Evolutionary conservation across 2,113 vertebrate species (phyloP), one percentile per base, ranked within the genome.

Genomic region (Myodes glareolus): DNA sequence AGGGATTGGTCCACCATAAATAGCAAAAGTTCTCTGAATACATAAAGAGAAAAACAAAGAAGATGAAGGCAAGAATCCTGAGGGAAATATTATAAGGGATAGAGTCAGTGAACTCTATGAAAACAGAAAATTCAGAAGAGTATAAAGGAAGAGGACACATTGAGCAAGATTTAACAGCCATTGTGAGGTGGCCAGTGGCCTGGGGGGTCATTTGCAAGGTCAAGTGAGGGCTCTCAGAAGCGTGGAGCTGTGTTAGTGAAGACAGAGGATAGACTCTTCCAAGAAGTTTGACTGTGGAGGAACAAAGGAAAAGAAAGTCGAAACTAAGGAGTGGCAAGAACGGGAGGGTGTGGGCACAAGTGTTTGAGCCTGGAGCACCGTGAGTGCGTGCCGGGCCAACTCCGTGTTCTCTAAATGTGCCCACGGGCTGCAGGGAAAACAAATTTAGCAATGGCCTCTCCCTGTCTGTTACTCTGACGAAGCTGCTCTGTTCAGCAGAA

Each of bases 361-460:
- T 7, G 85, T 94, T 78, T 68, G 77, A 96, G 94, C 95, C 86
- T 70, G 86, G 47, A 91, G 91, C 68, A 0, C 76, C 86, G 58
- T 47, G 21, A 94, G 12, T 93, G 0, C 5, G 19, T 94, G 91
- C 95, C 12, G 47, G 81, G 95, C 92, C 73, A 96, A 27, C 72
- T n/a, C 92, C 58, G 27, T 95, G 92, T 65, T 97, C 88, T 78
- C 94, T 0, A 3, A 95, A 70, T 47, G 58, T 96, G 88, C 94
- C 95, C 27, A 27, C 2, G 2, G 91, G 91, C 89, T 89, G 77
- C 86, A 75, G 58, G 9, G 67, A 93, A 81, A 95, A 94, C 92
- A 87, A 21, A 50, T 97, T 97, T 96, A 95, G 76, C 73, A 86
- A 95, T 77, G 91, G 89, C 97, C 93, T 97, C 94, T 97, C 97